phyloP scores from a whole-genome alignment of 2,113 vertebrate genomes.

The Malurus cyaneus region DNA sequence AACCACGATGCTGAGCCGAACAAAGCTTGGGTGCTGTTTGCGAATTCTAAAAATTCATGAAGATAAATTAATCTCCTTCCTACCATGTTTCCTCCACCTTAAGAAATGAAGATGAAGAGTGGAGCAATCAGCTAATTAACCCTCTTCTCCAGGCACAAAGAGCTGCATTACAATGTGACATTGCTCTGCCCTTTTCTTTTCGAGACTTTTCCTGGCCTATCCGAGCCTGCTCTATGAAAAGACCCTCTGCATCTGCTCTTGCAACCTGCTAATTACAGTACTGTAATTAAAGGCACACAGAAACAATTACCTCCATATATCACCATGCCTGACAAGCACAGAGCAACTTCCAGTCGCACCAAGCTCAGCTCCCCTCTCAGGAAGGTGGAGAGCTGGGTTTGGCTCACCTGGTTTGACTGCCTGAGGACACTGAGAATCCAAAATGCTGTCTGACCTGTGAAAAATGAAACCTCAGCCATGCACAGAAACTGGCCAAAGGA shows the following conservation, averaged over 20 bases:
- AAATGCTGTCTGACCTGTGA: background rate
- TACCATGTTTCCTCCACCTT: background rate
- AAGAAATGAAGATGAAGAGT: slow-evolving; percentile 49
- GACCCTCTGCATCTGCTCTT: slow-evolving; percentile 62
- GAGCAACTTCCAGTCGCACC: background rate
- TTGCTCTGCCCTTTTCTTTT: slow-evolving; percentile 62
- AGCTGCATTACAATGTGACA: slow-evolving; percentile 49
- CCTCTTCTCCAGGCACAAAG: slow-evolving; percentile 31
- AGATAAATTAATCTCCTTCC: slow-evolving; percentile 33
- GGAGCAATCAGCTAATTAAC: slow-evolving; percentile 59
- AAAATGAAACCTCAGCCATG: accelerated
- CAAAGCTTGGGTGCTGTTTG: background rate
- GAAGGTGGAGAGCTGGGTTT: background rate
- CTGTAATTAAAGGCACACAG: slow-evolving; percentile 55
- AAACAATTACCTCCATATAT: slow-evolving; percentile 65
- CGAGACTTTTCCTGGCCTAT: slow-evolving; percentile 47
- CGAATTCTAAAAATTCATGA: slow-evolving; percentile 29
- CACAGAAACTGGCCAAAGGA: accelerated
- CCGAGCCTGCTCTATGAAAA: slow-evolving; percentile 18
- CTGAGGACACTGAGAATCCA: background rate
- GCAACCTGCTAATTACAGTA: slow-evolving; percentile 65
- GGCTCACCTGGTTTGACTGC: background rate
- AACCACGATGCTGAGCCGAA: background rate
- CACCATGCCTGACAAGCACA: slow-evolving; percentile 26
- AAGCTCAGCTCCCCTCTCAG: background rate